Evolutionary conservation across 2,113 vertebrate genomes (phyloP), one percentile per base, ranked within the genome.

Genomic region (Spea bombifrons): DNA sequence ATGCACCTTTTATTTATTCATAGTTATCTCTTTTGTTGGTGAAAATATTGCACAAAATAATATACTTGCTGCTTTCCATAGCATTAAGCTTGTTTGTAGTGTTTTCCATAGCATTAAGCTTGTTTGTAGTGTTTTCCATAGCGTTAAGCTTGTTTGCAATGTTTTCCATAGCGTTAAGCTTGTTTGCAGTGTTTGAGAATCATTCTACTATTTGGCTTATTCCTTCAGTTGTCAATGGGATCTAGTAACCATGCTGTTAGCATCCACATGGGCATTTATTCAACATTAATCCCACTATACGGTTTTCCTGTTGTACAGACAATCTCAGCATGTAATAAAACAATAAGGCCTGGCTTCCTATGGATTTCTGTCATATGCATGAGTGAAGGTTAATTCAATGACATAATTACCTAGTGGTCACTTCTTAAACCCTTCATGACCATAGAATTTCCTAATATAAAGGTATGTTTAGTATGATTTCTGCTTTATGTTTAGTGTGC

Each of bases 201-300:
- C 47, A 52, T 63, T 78, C 68, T 53, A 78, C n/a, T 16, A 48
- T 61, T 13, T 64, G 10, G n/a, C 53, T 61, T 15, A 43, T 8
- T 68, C 46, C 63, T 5, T 53, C 55, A 71, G 47, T 53, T 46
- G 48, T 71, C 57, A 71, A 50, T 71, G 48, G 68, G 52, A 71
- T 71, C 68, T 45, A 65, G 68, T 65, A 78, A 71, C 70, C 76
- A 78, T 52, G 68, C 76, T 78, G 76, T 78, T 78, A 71, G 53
- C 48, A 71, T 78, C 59, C 59, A 71, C 59, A 78, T 71, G 68
- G 76, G 16, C 68, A 71, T 69, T 78, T 78, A 78, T 78, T 78
- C 59, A 78, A 71, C 71, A 71, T 78, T 65, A 67, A 78, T 69
- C 65, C 76, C 65, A 64, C 76, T 67, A 78, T 78, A 65, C 17